Evolutionary conservation across 2,888 invertebrate species (phyloP), one percentile per base, ranked within the genome.

Genomic region (Lumbricus terrestris): DNA sequence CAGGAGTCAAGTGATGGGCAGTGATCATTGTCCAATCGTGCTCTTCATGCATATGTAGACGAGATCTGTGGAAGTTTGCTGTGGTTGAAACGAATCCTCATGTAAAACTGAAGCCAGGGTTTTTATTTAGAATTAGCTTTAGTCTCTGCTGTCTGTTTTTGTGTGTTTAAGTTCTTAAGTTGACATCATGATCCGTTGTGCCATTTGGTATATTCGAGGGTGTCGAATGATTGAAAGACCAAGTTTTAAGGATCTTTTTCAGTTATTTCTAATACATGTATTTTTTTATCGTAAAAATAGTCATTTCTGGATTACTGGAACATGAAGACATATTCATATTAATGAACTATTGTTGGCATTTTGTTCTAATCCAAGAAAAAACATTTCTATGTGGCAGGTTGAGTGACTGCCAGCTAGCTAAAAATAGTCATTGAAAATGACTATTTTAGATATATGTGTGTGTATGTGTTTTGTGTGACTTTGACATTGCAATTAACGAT

Each of bases 11-110:
- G 97, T 98, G 11, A 96, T 96, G 94, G 99, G 99, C 82, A 98
- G 98, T 94, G 99, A 99, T 95, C 99, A 99, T 95, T 99, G 99
- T 94, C 99, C 99, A 0, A 96, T 99, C 92, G 96, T 97, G 5
- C 88, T 91, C 33, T 91, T 92, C 54, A 90, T 92, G 91, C 82
- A 92, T 82, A n/a, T 92, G 4, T 92, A 90, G 15, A 37, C 37
- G n/a, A 33, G 54, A 23, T n/a, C n/a, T n/a, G n/a, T 34, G 18
- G 47, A 69, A 69, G 42, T 34, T n/a, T 42, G 34, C 38, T 37
- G 38, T 34, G 34, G 38, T 38, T n/a, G n/a, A n/a, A n/a, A 35
- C 29, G 38, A 33, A 34, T 69, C n/a, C n/a, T 29, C 69, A 69
- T n/a, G 69, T 69, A 69, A n/a, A 69, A 69, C 69, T 69, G 69